A percentile compares a stretch with the other conserved stretches of the same genome.
Conservation (phyloP, 2,113 vertebrate species). For the Ophiodon elongatus region DNA sequence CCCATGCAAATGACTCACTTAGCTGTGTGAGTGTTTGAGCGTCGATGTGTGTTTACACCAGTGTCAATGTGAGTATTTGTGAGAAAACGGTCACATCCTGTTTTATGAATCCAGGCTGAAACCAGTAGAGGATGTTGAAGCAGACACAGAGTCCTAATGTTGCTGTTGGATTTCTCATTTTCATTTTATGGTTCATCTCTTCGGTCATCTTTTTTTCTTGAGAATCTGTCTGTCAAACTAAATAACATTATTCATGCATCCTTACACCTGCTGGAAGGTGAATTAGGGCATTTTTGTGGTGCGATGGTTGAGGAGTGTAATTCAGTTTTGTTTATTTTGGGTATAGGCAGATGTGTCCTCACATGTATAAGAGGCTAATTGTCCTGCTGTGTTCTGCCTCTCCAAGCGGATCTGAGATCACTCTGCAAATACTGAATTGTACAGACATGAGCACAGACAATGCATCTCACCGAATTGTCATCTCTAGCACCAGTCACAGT, state of each 20-base stretch:
- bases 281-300: background rate
- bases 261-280: background rate
- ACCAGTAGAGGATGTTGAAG: slow-evolving; percentile 28
- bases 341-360: slow-evolving; percentile 16
- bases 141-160: background rate
- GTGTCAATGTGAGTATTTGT: slow-evolving; percentile 20
- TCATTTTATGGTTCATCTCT: background rate
- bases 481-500: slow-evolving; percentile 26
- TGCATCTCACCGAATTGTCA: background rate
- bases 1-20: slow-evolving; percentile 40
- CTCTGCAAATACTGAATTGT: background rate
- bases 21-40: slow-evolving; percentile 8
- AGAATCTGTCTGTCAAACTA: background rate
- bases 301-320: background rate
- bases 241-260: background rate
- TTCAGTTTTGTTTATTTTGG: background rate
- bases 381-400: slow-evolving; percentile 13
- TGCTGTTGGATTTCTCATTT: slow-evolving; percentile 11
- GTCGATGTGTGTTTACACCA: slow-evolving; percentile 22
- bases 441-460: slow-evolving; percentile 13
- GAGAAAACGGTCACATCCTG: slow-evolving; percentile 23
- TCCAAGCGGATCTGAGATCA: slow-evolving; percentile 20
- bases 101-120: slow-evolving; percentile 34
- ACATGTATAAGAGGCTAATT: background rate
- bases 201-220: background rate